Evolutionary conservation across 2,797 vertebrate species (phyloP), one percentile per base, ranked within the genome.

Genomic region (Cynodonichthys magdalenae): DNA sequence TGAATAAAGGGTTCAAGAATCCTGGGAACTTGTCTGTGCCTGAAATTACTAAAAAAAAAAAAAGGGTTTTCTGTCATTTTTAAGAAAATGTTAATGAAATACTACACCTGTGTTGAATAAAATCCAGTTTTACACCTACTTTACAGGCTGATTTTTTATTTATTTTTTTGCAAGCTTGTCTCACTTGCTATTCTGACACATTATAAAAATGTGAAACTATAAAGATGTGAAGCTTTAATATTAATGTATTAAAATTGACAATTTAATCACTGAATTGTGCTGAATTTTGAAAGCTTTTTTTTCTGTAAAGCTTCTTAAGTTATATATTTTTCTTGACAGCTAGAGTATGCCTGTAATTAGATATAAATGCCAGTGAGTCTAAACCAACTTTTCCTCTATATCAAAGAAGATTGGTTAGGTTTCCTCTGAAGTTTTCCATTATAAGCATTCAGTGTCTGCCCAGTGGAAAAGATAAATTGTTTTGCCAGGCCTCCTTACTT

Each of bases 401-500:
- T 59, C 45, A 52, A 39, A 39, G 36, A 39, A 39, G 36, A 39
- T 14, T 39, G 36, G 36, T 39, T 39, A 41, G 56, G 18, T 69
- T 80, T 80, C 29, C 5, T 61, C 20, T 64, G 52, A 54, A 64
- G 53, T 72, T 79, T 70, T 47, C 58, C 52, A 52, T 70, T 71
- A 50, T 48, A 59, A 55, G 63, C 41, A 1, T 64, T 81, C 66
- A 75, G 54, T 59, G 47, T 64, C 41, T 47, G 53, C 50, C 53
- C 51, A 69, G 48, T 70, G 47, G 50, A 74, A 69, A 76, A 71
- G 63, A 34, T 29, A 70, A 74, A 72, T 68, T 0, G n/a, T 39
- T 39, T 39, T 72, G 15, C 53, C 20, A 42, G 15, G 15, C 17
- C 7, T 42, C 39, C 14, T 15, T 54, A 17, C 15, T 19, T 20